Conservation (phyloP, 2,797 vertebrate species). For the Tenualosa thibaudeaui region DNA sequence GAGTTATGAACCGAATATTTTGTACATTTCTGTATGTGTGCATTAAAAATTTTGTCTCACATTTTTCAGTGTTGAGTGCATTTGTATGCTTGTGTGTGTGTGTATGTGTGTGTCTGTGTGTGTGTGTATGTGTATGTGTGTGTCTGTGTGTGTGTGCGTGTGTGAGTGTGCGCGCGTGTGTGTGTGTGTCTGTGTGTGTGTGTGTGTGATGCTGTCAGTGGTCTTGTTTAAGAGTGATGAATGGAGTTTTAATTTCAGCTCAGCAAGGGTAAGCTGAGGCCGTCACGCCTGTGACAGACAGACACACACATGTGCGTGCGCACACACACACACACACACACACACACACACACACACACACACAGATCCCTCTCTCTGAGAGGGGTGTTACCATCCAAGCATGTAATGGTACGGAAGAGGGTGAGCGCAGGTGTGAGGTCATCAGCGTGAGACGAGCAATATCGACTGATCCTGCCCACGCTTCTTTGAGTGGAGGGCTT, state of each 20-base stretch:
- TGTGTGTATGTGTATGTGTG: neutral
- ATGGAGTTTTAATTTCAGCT: constrained; percentile 13
- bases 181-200: neutral
- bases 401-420: constrained; percentile 38
- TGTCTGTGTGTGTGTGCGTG: neutral
- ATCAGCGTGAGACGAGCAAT: constrained; percentile 23
- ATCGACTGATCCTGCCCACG: constrained; percentile 25
- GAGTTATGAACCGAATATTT: neutral
- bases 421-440: constrained; percentile 30
- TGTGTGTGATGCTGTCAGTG: neutral
- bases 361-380: constrained; percentile 3
- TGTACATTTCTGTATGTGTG: neutral
- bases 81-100: neutral
- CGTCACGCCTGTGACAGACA: neutral
- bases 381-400: constrained; percentile 19
- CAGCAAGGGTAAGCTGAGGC: neutral
- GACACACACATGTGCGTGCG: neutral
- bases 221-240: constrained; percentile 14
- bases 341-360: neutral
- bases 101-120: neutral
- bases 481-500: neutral
- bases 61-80: neutral
- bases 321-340: neutral
- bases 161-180: too few species aligned
- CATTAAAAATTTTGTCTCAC: neutral